Conservation (phyloP, 2,113 vertebrate species). For the Halichoeres trimaculatus region DNA sequence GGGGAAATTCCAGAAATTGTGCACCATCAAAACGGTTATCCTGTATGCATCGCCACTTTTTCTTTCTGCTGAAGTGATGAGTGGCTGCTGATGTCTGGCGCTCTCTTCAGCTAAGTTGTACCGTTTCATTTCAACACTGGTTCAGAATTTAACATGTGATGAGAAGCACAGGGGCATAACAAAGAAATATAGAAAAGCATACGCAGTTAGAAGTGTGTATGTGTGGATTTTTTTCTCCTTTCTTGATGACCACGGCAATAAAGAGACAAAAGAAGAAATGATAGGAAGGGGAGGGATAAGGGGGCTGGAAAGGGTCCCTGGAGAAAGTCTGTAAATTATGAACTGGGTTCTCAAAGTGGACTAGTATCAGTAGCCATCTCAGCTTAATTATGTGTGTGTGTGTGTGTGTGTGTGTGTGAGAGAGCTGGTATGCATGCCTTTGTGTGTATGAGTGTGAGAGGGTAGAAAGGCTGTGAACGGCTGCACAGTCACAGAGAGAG, state of each 20-base stretch:
- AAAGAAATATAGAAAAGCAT: constrained; percentile 52
- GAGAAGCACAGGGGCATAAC: constrained; percentile 40
- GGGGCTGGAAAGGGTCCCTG: constrained; percentile 56
- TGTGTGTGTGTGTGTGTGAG: constrained; percentile 32
- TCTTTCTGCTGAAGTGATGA: constrained; percentile 54
- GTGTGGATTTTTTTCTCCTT: constrained; percentile 25
- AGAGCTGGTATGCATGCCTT: constrained; percentile 19
- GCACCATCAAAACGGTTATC: constrained; percentile 65
- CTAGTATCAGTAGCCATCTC: constrained; percentile 80
- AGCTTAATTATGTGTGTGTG: constrained; percentile 68
- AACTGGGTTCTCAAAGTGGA: constrained; percentile 71
- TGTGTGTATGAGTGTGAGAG: constrained; percentile 14
- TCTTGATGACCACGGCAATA: constrained; percentile 72
- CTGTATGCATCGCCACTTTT: constrained; percentile 74
- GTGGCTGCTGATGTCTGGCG: constrained; percentile 52
- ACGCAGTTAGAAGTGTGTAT: constrained; percentile 27
- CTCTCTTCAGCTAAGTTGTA: constrained; percentile 68
- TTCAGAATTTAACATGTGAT: constrained; percentile 61
- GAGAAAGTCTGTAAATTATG: constrained; percentile 82
- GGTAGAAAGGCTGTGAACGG: constrained; percentile 56
- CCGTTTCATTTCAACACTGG: constrained; percentile 60
- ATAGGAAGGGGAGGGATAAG: constrained; percentile 65
- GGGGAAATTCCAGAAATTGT: constrained; percentile 73
- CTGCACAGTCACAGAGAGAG: constrained; percentile 57
- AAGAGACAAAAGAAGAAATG: constrained; percentile 73